Evolutionary conservation across 2,797 vertebrate species (phyloP).

Genomic region (Alfaro cultratus): DNA sequence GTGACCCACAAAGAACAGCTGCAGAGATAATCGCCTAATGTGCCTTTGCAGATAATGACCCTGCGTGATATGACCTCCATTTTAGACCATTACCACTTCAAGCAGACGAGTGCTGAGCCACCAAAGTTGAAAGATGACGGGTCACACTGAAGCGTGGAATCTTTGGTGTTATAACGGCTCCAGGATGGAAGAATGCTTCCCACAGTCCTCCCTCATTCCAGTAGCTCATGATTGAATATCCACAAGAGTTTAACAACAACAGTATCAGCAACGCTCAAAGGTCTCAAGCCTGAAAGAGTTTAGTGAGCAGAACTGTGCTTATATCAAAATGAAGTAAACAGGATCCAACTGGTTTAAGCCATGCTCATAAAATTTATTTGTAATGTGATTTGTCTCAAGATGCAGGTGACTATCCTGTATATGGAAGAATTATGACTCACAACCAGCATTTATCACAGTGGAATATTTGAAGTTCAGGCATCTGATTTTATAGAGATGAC

Average conservation of each 20-base stretch:
- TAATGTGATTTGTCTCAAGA: background rate
- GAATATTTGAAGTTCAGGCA: background rate
- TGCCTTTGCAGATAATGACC: slow-evolving; percentile 52
- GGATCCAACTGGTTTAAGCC: background rate
- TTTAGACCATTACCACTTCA: slow-evolving; percentile 58
- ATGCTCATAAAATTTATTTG: background rate
- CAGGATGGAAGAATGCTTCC: slow-evolving; percentile 8
- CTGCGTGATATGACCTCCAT: slow-evolving; percentile 57
- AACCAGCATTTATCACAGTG: background rate
- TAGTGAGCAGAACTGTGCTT: background rate
- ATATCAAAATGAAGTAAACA: slow-evolving; percentile 14
- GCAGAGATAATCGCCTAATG: slow-evolving; percentile 63
- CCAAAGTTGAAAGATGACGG: slow-evolving; percentile 43
- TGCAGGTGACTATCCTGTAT: background rate
- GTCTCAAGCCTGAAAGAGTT: background rate
- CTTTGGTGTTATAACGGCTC: slow-evolving; percentile 38
- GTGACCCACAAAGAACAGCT: slow-evolving; percentile 55
- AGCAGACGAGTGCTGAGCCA: slow-evolving; percentile 21
- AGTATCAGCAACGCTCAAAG: background rate
- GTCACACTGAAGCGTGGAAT: slow-evolving; percentile 21
- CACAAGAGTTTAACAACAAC: slow-evolving; percentile 24
- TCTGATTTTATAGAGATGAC: background rate
- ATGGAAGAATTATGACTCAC: background rate
- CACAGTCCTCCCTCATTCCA: slow-evolving; percentile 17
- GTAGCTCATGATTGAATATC: slow-evolving; percentile 25